Conservation (phyloP, 2,888 invertebrate genomes). For the Dugesia japonica region DNA sequence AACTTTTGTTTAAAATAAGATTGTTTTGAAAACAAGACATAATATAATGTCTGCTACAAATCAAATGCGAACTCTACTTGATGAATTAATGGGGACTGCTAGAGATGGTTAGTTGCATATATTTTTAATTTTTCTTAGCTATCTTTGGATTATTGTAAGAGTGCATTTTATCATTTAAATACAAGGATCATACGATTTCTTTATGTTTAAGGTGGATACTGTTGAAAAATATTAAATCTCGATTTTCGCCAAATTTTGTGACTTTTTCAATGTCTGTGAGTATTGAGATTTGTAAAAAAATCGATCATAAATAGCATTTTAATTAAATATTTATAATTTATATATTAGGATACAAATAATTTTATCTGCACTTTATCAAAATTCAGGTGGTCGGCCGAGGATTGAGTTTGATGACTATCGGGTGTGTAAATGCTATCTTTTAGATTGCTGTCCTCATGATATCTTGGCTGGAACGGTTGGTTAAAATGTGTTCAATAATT, state of each 20-base stretch:
- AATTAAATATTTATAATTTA: neutral
- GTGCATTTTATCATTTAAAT: too few species aligned
- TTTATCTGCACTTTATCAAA: too few species aligned
- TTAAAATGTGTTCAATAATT: slow-evolving; percentile 38
- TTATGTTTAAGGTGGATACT: slow-evolving; percentile 4
- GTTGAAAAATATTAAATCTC: neutral
- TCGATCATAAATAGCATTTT: neutral
- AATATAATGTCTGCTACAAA: slow-evolving; percentile 79
- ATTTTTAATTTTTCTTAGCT: too few species aligned
- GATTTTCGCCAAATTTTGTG: slow-evolving; percentile 15
- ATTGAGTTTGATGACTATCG: slow-evolving; percentile 82
- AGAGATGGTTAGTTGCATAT: slow-evolving; percentile 55
- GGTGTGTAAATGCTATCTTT: slow-evolving; percentile 95
- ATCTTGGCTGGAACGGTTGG: slow-evolving; percentile 93
- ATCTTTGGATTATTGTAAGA: too few species aligned
- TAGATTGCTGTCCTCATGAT: slow-evolving; percentile 96
- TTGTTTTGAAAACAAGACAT: too few species aligned
- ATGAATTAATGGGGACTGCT: slow-evolving; percentile 93
- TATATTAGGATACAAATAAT: neutral
- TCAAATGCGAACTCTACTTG: slow-evolving; percentile 97
- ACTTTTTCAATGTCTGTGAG: slow-evolving; percentile 20
- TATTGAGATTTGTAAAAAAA: neutral
- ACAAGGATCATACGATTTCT: slow-evolving; percentile 15
- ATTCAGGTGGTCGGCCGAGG: slow-evolving; percentile 48
- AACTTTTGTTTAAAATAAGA: too few species aligned